Evolutionary conservation across 2,113 vertebrate species (phyloP).

Genomic region (Steatornis caripensis): DNA sequence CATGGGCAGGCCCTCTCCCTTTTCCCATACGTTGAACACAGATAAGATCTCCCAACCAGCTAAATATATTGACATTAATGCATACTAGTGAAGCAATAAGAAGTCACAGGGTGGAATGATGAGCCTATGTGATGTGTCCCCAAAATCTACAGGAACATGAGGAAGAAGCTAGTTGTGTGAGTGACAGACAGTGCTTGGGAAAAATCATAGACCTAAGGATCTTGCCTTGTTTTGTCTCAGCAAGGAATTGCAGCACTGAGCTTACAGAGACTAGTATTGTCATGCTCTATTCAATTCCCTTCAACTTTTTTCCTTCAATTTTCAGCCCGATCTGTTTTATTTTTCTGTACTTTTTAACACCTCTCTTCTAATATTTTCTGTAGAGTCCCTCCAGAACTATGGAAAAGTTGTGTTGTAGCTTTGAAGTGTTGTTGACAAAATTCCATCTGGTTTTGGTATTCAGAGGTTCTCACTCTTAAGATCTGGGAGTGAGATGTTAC

Average conservation of each 20-base stretch:
- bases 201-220: neutral
- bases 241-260: neutral
- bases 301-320: neutral
- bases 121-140: neutral
- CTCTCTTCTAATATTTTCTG: neutral
- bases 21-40: neutral
- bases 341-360: neutral
- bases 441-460: neutral
- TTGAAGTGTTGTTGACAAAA: conserved; percentile 13
- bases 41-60: neutral
- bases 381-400: neutral
- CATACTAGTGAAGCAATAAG: neutral
- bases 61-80: neutral
- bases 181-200: neutral
- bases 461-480: neutral
- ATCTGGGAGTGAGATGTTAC: neutral
- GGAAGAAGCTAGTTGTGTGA: neutral
- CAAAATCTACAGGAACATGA: neutral
- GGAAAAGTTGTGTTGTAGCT: neutral
- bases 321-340: neutral
- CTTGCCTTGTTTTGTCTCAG: neutral
- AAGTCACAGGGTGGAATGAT: neutral
- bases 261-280: neutral
- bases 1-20: neutral
- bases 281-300: neutral